These are phyloP conservation scores for Proteles cristata DNA, from an alignment of 2,113 vertebrate genomes.

Conservation along the genomic window DNA sequence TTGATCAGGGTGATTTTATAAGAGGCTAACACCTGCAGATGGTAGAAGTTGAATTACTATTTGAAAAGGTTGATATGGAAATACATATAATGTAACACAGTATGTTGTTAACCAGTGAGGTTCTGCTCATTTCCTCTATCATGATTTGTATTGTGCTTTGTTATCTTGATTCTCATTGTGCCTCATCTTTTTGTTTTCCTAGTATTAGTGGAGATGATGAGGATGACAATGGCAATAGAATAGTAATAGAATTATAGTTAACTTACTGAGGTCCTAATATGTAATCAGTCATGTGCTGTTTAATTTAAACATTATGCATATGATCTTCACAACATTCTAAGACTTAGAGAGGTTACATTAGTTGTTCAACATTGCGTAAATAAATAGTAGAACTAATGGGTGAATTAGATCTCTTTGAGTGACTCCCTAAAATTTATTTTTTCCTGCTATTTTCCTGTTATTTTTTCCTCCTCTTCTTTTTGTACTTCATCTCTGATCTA, in stretches of 20 bases:
- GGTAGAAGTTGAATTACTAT: neutral
- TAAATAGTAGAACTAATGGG: neutral
- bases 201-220: too few relatives aligned
- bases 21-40: neutral
- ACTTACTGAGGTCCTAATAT: neutral
- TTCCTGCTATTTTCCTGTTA: neutral
- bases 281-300: neutral
- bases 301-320: neutral
- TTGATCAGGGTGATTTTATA: neutral
- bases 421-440: neutral
- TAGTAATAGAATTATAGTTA: neutral
- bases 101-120: neutral
- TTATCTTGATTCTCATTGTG: neutral
- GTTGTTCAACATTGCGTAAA: neutral
- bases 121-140: neutral
- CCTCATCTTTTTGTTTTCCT: neutral
- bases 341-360: neutral
- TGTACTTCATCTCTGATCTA: neutral
- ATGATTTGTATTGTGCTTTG: neutral
- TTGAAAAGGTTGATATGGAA: slow-evolving; percentile 15
- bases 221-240: neutral
- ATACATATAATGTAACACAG: neutral
- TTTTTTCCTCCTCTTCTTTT: neutral
- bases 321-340: neutral
- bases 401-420: neutral